Evolutionary conservation across 2,113 vertebrate genomes (phyloP).

Genomic region (Cochlearius cochlearius): DNA sequence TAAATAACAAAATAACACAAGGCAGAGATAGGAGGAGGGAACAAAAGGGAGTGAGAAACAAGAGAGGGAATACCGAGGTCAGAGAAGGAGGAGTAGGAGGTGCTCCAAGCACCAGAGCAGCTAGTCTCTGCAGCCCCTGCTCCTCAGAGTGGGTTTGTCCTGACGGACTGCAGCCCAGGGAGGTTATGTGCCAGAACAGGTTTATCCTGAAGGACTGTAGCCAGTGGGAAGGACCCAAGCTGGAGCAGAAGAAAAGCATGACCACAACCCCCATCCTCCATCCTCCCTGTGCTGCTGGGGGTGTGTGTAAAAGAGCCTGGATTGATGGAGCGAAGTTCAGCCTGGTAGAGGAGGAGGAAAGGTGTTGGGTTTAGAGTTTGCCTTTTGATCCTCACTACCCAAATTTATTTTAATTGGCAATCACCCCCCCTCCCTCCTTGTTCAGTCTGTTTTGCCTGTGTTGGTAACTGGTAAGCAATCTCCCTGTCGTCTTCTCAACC

Average conservation of each 20-base stretch:
- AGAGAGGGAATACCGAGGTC: neutral
- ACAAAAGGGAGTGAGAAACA: neutral
- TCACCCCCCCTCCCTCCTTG: accelerated
- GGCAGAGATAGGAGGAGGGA: neutral
- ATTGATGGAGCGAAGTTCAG: neutral
- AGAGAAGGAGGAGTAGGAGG: neutral
- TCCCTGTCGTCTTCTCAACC: neutral
- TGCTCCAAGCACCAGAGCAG: neutral
- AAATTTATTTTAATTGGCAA: neutral
- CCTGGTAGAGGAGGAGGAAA: neutral
- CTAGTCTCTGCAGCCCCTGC: neutral
- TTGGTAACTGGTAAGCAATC: neutral
- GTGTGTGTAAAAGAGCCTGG: neutral
- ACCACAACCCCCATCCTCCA: neutral
- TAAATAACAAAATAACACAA: neutral
- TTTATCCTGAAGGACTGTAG: neutral
- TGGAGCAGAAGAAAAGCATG: neutral
- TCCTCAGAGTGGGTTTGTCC: neutral
- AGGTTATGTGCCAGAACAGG: neutral
- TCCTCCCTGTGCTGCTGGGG: neutral
- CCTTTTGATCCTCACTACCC: neutral
- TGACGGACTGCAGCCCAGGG: neutral
- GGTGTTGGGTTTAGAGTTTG: neutral
- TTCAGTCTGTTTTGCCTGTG: neutral
- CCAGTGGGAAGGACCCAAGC: neutral